phyloP scores from a whole-genome alignment of 2,113 vertebrate species.

The Sialia sialis region DNA sequence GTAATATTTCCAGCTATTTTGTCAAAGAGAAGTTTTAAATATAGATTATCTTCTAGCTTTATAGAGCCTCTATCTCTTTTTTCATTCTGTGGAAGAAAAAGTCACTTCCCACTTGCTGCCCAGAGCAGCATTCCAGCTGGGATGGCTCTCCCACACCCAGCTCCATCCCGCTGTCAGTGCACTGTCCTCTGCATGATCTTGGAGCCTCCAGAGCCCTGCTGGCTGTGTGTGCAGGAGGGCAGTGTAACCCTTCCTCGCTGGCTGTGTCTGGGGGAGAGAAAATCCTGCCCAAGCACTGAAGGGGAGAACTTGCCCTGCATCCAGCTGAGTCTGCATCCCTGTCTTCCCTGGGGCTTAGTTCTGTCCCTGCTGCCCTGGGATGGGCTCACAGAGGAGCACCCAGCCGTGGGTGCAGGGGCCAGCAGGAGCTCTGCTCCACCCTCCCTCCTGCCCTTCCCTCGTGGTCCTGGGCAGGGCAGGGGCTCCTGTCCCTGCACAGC shows the following conservation, averaged over 20 bases:
- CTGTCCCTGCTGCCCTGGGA: not conserved
- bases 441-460: fast-evolving
- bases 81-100: not conserved
- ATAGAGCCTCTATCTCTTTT: not conserved
- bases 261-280: not conserved
- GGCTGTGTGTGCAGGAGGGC: slow-evolving; percentile 10
- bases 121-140: slow-evolving; percentile 35
- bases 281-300: not conserved
- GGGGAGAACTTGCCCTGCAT: not conserved
- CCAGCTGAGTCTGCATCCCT: not conserved
- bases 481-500: no score
- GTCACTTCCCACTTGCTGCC: not conserved
- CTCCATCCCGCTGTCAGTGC: not conserved
- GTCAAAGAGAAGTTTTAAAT: not conserved
- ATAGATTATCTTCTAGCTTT: not conserved
- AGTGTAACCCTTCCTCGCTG: not conserved
- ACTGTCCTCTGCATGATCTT: slow-evolving; percentile 49
- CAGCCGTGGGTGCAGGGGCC: not conserved
- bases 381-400: not conserved
- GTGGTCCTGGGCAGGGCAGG: not conserved
- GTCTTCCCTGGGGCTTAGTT: fast-evolving
- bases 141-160: slow-evolving; percentile 41
- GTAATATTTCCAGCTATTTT: not conserved
- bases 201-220: not conserved
- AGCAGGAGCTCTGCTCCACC: fast-evolving